phyloP scores from a whole-genome alignment of 2,888 invertebrate species.

The Chaetogeoica ovagalla region DNA sequence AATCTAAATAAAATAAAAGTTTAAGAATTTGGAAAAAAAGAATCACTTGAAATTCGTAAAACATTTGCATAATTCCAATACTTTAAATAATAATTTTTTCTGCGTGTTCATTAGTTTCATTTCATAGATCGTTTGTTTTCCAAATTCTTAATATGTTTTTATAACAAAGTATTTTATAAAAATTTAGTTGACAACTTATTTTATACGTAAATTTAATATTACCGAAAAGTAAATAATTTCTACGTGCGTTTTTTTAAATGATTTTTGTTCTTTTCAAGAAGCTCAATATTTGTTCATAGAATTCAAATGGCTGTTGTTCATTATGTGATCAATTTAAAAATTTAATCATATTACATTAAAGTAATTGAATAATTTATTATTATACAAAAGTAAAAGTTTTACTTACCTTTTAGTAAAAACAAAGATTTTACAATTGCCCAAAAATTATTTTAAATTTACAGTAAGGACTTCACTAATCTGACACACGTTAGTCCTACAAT shows the following conservation, averaged over 20 bases:
- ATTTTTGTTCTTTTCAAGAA: neutral
- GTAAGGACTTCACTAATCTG: no score
- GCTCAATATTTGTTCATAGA: neutral
- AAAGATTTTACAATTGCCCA: neutral
- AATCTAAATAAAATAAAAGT: neutral
- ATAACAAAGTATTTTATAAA: neutral
- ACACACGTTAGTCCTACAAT: no score
- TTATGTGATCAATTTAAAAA: neutral
- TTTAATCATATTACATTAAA: neutral
- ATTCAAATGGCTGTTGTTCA: neutral
- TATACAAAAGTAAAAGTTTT: neutral
- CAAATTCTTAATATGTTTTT: neutral
- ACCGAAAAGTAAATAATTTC: slow-evolving; percentile 6
- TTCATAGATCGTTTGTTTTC: neutral
- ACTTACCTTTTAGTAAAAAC: neutral
- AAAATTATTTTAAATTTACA: neutral
- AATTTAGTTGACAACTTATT: neutral
- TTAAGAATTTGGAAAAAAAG: neutral
- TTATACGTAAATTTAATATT: neutral
- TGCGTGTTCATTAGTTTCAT: neutral
- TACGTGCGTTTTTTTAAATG: neutral
- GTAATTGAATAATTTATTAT: neutral
- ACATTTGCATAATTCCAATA: neutral
- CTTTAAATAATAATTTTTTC: neutral
- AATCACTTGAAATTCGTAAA: neutral